These are phyloP conservation scores for Suncus etruscus DNA, from an alignment of 2,113 vertebrate species.

Conservation along the genomic window DNA sequence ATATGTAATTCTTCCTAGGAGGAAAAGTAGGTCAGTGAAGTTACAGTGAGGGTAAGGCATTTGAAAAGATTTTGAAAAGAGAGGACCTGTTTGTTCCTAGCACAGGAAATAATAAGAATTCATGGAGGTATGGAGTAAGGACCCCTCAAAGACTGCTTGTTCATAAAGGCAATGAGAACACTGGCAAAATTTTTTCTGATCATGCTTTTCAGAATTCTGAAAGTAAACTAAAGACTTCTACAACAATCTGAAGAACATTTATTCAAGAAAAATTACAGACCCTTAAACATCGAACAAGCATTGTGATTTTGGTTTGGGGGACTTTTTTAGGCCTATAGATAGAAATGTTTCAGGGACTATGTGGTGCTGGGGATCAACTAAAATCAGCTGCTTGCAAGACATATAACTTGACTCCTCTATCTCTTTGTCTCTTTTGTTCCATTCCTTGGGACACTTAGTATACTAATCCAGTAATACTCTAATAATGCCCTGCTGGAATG, in stretches of 20 bases:
- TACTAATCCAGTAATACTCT: no score
- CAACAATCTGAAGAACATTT: not conserved
- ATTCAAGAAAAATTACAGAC: conserved; percentile 23
- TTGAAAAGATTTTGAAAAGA: not conserved
- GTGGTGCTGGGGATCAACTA: no score
- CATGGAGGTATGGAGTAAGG: not conserved
- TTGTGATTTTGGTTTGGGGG: no score
- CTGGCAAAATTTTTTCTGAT: not conserved
- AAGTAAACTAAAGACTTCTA: conserved; percentile 5
- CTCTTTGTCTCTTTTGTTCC: no score
- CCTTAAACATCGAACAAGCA: not conserved
- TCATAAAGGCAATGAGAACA: not conserved
- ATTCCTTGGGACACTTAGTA: no score
- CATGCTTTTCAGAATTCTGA: not conserved
- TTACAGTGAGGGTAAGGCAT: not conserved
- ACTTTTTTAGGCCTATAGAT: no score
- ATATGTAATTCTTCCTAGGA: not conserved
- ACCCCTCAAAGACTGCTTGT: not conserved
- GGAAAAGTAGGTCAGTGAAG: not conserved
- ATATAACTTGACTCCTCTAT: no score
- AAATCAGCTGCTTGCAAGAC: no score
- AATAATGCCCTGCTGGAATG: no score
- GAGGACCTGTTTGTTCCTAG: not conserved
- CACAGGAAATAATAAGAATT: not conserved
- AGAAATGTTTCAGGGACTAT: no score